Conservation (phyloP, 1,140 invertebrate genomes). For the Caenorhabditis inopinata region DNA sequence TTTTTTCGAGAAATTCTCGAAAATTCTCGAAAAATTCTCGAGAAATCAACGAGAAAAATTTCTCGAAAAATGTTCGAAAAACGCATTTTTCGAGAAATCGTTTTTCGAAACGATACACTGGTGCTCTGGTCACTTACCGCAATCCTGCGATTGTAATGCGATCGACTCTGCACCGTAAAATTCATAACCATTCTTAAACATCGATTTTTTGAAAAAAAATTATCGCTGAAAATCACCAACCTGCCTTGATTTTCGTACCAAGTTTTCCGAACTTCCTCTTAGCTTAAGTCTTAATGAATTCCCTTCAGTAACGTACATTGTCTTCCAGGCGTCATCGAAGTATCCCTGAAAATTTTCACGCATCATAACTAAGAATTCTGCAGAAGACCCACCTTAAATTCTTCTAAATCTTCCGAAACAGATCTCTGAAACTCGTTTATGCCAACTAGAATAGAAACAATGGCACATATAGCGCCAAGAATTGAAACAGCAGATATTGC, state of each 20-base stretch:
- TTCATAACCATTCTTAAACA: neutral
- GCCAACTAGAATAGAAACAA: neutral
- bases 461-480: neutral
- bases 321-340: constrained; percentile 16
- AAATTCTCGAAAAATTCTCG: no score
- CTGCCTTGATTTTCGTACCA: neutral
- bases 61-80: no score
- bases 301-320: neutral
- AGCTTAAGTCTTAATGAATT: neutral
- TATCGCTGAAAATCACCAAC: neutral
- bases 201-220: neutral
- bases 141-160: neutral
- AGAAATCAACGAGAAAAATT: no score
- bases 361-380: no score
- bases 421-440: constrained; percentile 5
- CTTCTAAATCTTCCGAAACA: neutral
- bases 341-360: neutral
- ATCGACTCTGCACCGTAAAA: neutral
- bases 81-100: no score
- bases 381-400: neutral
- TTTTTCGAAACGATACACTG: no score
- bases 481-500: neutral
- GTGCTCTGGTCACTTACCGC: no score
- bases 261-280: neutral
- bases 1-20: no score